Evolutionary conservation across 2,797 vertebrate genomes (phyloP).

Genomic region (Siniperca obscura): DNA sequence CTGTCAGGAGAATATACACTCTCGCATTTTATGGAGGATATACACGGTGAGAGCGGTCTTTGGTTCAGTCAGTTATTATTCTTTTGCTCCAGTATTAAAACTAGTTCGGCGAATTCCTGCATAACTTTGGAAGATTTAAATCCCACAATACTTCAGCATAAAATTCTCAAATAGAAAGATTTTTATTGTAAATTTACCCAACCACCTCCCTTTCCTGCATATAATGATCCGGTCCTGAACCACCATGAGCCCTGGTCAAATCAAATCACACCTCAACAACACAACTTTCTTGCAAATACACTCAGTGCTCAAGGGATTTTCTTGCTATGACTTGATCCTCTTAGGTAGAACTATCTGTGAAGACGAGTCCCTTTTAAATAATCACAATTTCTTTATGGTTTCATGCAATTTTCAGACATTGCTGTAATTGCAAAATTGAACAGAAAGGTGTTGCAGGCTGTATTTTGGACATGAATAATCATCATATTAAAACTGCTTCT

Average conservation of each 20-base stretch:
- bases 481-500: slow-evolving; percentile 20
- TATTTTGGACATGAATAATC: background rate
- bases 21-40: slow-evolving; percentile 89
- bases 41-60: slow-evolving; percentile 86
- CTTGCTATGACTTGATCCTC: background rate
- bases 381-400: background rate
- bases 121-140: background rate
- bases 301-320: background rate
- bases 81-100: background rate
- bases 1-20: slow-evolving; percentile 88
- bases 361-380: background rate
- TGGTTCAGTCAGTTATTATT: background rate
- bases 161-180: background rate
- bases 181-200: too few relatives aligned
- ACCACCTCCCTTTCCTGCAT: background rate
- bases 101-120: background rate
- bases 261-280: background rate
- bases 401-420: background rate
- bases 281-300: background rate
- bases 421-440: background rate
- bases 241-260: background rate
- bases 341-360: background rate
- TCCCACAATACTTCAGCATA: background rate
- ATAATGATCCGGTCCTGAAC: background rate
- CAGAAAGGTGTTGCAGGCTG: too few relatives aligned